Conservation (phyloP, 2,113 vertebrate species). For the Bostrychus sinensis region DNA sequence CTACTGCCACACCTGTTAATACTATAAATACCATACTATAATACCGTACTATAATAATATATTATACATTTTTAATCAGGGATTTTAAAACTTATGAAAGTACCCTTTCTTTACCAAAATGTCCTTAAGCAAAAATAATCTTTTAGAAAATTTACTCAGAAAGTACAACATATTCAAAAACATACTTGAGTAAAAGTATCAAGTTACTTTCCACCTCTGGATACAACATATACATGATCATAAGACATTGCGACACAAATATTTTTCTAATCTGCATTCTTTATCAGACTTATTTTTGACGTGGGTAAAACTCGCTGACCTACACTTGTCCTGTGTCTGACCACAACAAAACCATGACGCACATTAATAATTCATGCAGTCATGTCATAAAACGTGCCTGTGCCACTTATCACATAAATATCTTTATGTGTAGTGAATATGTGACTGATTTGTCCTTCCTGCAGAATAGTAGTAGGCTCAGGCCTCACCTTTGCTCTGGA, state of each 20-base stretch:
- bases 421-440: background rate
- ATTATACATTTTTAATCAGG: too few species aligned
- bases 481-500: slow-evolving; percentile 30
- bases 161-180: too few species aligned
- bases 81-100: too few species aligned
- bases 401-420: background rate
- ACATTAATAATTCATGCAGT: background rate
- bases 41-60: too few species aligned
- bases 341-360: background rate
- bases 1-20: too few species aligned
- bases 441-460: slow-evolving; percentile 11
- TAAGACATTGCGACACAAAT: background rate
- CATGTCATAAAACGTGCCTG: background rate
- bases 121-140: too few species aligned
- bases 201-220: too few species aligned
- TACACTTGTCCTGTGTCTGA: background rate
- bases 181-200: too few species aligned
- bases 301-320: background rate
- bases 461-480: background rate
- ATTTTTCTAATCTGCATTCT: background rate
- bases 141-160: too few species aligned
- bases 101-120: too few species aligned
- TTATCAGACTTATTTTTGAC: slow-evolving; percentile 7
- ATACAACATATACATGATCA: too few species aligned
- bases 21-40: too few species aligned